These are phyloP conservation scores for Vespertilio murinus DNA, from an alignment of 2,797 vertebrate genomes.

Conservation along the genomic window DNA sequence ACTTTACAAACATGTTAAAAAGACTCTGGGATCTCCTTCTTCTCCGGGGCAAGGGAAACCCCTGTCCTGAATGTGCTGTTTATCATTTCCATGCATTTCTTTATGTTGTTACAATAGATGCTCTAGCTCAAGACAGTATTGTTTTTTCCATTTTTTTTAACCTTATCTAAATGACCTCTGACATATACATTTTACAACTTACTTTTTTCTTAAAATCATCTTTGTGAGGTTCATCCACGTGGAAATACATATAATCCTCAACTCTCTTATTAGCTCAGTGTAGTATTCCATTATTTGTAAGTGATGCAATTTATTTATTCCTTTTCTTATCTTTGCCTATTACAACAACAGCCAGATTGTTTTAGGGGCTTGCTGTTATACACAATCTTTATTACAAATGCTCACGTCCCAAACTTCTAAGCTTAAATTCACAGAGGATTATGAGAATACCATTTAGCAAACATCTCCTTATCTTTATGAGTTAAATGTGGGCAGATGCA, in stretches of 20 bases:
- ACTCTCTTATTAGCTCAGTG: neutral
- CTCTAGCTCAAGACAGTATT: neutral
- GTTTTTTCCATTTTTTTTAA: neutral
- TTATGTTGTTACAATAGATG: neutral
- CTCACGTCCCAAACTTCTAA: neutral
- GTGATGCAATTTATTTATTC: neutral
- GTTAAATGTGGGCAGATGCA: neutral
- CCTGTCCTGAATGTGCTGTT: neutral
- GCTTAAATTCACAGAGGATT: conserved; percentile 11
- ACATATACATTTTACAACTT: neutral
- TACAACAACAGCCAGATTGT: neutral
- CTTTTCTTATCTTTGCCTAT: neutral
- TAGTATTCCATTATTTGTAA: neutral
- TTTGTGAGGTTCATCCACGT: neutral
- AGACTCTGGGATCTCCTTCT: neutral
- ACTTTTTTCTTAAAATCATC: conserved; percentile 3
- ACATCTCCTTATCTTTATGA: conserved; percentile 16
- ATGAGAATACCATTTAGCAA: neutral
- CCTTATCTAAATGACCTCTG: neutral
- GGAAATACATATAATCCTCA: neutral
- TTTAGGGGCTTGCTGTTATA: neutral
- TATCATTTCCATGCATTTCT: neutral
- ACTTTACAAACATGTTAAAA: neutral
- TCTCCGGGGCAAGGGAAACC: neutral
- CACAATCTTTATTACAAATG: neutral